These are phyloP conservation scores for Abrostola tripartita DNA, from an alignment of 2,888 invertebrate genomes.

Conservation along the genomic window DNA sequence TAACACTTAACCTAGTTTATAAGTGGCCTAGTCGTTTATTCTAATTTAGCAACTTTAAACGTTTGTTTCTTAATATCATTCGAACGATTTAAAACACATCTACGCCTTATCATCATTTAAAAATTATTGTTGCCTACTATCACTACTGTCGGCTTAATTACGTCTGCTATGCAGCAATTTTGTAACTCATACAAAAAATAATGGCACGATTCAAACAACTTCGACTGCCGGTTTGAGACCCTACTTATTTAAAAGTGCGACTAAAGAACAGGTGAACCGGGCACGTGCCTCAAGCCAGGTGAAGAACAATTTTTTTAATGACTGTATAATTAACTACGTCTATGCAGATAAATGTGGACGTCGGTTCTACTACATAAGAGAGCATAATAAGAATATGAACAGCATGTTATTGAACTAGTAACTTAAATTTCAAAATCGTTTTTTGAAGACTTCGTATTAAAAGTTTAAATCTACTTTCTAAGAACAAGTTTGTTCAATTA, in stretches of 20 bases:
- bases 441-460: constrained; percentile 23
- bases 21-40: background rate
- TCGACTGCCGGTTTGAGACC: constrained; percentile 57
- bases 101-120: constrained; percentile 42
- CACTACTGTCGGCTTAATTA: constrained; percentile 45
- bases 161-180: constrained; percentile 55
- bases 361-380: constrained; percentile 12
- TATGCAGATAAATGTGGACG: constrained; percentile 55
- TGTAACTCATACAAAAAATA: constrained; percentile 63
- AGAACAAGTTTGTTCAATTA: constrained; percentile 53
- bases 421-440: constrained; percentile 9
- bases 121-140: constrained; percentile 43
- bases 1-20: too few species aligned
- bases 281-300: constrained; percentile 80
- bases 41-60: constrained; percentile 1
- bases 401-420: constrained; percentile 7
- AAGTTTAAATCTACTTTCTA: constrained; percentile 29
- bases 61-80: constrained; percentile 32
- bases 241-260: constrained; percentile 65
- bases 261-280: constrained; percentile 76
- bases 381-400: constrained; percentile 6
- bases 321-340: constrained; percentile 59
- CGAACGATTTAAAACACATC: constrained; percentile 43
- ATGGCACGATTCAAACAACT: constrained; percentile 59
- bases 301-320: constrained; percentile 63